Conservation (phyloP, 1,140 invertebrate species). For the Trigoniulus corallinus region DNA sequence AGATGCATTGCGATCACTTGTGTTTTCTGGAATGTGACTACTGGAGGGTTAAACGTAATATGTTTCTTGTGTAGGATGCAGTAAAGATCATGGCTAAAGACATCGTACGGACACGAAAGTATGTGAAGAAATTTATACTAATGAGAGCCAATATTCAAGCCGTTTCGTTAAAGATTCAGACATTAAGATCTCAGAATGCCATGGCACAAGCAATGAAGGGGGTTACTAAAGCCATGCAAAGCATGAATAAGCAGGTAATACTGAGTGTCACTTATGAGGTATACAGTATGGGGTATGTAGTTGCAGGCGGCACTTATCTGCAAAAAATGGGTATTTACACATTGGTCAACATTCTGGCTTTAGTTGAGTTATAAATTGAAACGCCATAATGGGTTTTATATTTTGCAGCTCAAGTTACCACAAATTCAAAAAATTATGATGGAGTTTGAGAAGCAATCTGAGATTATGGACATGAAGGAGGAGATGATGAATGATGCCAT, state of each 20-base stretch:
- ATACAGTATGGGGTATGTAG: too few species aligned
- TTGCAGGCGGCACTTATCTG: too few species aligned
- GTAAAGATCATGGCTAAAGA: slow-evolving; percentile 99
- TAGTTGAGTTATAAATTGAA: too few species aligned
- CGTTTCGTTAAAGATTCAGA: slow-evolving; percentile 96
- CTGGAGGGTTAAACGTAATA: not conserved
- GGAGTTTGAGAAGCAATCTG: slow-evolving; percentile 98
- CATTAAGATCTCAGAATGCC: slow-evolving; percentile 91
- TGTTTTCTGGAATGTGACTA: not conserved
- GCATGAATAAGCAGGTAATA: slow-evolving; percentile 74
- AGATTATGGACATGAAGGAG: slow-evolving; percentile 99
- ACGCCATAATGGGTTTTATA: not conserved
- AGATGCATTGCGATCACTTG: too few species aligned
- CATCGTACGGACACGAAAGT: slow-evolving; percentile 82
- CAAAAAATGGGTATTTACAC: too few species aligned
- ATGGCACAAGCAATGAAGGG: slow-evolving; percentile 99
- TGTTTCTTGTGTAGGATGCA: slow-evolving; percentile 53
- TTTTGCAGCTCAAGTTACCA: slow-evolving; percentile 76
- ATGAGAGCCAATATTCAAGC: slow-evolving; percentile 99
- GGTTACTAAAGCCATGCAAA: slow-evolving; percentile 94
- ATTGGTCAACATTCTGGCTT: too few species aligned
- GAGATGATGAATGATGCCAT: slow-evolving; percentile 99
- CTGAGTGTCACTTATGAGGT: too few species aligned
- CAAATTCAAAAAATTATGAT: slow-evolving; percentile 98
- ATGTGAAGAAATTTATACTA: slow-evolving; percentile 96